These are phyloP conservation scores for Lathamus discolor DNA, from an alignment of 2,113 vertebrate species.

Conservation along the genomic window DNA sequence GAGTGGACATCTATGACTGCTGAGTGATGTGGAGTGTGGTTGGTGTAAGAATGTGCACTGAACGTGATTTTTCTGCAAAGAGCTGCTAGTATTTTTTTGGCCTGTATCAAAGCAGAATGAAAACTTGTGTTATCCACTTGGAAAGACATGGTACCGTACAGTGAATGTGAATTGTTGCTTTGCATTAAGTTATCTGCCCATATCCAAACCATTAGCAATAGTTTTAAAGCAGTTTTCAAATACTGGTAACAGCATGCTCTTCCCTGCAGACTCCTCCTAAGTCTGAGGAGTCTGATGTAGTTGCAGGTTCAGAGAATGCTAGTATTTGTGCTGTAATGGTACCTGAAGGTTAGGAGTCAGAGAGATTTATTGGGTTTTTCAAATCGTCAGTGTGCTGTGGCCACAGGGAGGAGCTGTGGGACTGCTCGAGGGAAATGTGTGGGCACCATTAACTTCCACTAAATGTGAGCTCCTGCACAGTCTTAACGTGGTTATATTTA, in stretches of 20 bases:
- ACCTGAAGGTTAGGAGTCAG: background rate
- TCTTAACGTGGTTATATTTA: background rate
- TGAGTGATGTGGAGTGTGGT: background rate
- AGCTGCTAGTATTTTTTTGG: background rate
- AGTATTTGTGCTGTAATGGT: background rate
- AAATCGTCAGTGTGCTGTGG: background rate
- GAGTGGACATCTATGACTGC: background rate
- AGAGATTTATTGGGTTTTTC: background rate
- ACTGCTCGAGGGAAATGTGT: background rate
- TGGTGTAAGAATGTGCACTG: background rate
- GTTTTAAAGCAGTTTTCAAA: background rate
- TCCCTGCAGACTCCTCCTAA: background rate
- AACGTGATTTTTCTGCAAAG: background rate
- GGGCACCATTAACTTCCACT: background rate
- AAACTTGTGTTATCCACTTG: background rate
- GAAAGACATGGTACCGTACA: rapidly evolving
- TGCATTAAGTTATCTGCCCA: rapidly evolving
- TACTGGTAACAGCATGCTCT: background rate
- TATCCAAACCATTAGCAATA: background rate
- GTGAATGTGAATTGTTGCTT: background rate
- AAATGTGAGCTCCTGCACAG: background rate
- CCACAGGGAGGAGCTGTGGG: conserved; percentile 48
- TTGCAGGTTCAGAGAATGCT: background rate
- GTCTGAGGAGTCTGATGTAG: rapidly evolving
- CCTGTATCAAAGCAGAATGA: background rate